Base-by-base conservation (phyloP, 2,888 invertebrate genomes). In the Amiota communis region DNA sequence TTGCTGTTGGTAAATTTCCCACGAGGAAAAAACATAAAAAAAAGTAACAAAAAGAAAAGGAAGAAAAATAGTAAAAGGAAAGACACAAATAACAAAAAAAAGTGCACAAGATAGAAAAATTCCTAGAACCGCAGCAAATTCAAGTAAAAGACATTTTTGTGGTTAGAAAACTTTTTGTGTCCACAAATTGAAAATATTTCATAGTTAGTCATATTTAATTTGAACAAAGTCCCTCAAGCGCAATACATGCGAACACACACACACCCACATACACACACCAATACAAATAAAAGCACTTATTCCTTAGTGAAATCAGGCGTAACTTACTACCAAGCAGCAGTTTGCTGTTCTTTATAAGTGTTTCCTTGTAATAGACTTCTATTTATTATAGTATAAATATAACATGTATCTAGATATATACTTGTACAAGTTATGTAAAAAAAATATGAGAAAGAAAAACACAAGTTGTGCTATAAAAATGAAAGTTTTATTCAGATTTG, bases 121-220 rank as follows among this genome's bases (percentile, higher is more conserved):
- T 36, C 36, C 36, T n/a, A 46, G 2, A 64, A 64, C 36, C 13
- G 36, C 46, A 47, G 12, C 15, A 64, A 64, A 64, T 46, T 15
- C 47, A 46, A 13, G 47, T 20, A 20, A 67, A 23, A 23, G 23
- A 23, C 20, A 51, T 48, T 48, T 48, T 48, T 46, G 64, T 49
- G 20, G 51, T 17, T 51, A 68, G 51, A 67, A 77, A 79, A 79
- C 72, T 82, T 83, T 80, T 70, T 79, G 78, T 83, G 86, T 83
- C 85, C 86, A 83, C 86, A 83, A 83, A 84, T 83, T 86, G 83
- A 83, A 86, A 83, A 84, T 83, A 84, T 86, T 83, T 80, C 82
- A 77, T 80, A 83, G 83, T 81, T 80, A 83, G 83, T 81, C 85
- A 83, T 83, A 83, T 86, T 83, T 84, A 83, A 86, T 83, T 83